Evolutionary conservation across 2,888 invertebrate genomes (phyloP).

Genomic region (Polydrusus pterygomalis): DNA sequence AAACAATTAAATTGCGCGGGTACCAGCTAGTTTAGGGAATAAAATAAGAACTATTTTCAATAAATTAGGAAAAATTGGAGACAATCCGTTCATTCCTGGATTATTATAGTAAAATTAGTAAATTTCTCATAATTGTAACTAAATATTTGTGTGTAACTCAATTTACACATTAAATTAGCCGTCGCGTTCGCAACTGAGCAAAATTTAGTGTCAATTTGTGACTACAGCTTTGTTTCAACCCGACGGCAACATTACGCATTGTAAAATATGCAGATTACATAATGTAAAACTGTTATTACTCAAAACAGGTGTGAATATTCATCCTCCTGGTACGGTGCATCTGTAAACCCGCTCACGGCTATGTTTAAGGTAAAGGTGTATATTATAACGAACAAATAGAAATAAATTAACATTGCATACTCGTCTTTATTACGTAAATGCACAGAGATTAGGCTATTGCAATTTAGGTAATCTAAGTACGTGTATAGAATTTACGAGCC

Average conservation of each 20-base stretch:
- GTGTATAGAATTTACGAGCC: too few relatives aligned
- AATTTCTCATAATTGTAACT: background rate
- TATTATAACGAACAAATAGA: background rate
- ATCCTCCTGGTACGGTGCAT: conserved; percentile 17
- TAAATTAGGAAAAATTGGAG: too few relatives aligned
- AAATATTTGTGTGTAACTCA: background rate
- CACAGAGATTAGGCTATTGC: too few relatives aligned
- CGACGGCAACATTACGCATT: conserved; percentile 21
- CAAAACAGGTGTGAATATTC: conserved; percentile 49
- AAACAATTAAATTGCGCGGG: too few relatives aligned
- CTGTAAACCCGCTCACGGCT: conserved; percentile 17
- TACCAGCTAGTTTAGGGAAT: too few relatives aligned
- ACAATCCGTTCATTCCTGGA: too few relatives aligned
- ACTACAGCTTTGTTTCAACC: conserved; percentile 19
- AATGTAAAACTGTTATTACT: conserved; percentile 47
- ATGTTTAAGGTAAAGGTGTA: conserved; percentile 6
- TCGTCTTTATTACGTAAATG: background rate
- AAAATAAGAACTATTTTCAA: too few relatives aligned
- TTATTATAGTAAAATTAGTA: background rate
- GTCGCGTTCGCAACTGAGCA: conserved; percentile 1
- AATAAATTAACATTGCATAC: background rate
- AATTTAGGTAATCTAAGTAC: too few relatives aligned
- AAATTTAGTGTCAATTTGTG: conserved; percentile 25
- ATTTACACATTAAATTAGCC: conserved; percentile 24
- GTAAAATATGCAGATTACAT: conserved; percentile 45